Conservation (phyloP, 2,888 invertebrate species). For the Tenthredo amoena region DNA sequence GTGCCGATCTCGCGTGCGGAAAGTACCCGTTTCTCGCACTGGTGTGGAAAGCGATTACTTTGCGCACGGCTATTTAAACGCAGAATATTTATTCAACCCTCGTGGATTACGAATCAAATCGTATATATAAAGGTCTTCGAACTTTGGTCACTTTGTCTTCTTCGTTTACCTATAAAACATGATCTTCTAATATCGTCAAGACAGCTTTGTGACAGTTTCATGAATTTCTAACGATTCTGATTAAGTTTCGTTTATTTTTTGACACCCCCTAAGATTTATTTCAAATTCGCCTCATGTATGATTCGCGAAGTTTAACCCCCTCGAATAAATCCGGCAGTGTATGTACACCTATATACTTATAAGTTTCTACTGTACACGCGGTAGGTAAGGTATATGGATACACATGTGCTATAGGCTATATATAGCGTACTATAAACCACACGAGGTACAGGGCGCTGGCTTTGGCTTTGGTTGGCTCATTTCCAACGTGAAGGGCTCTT, state of each 20-base stretch:
- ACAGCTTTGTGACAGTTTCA: too few species aligned
- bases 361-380: constrained; percentile 13
- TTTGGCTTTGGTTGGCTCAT: constrained; percentile 48
- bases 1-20: too few species aligned
- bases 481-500: constrained; percentile 47
- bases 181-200: too few species aligned
- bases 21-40: too few species aligned
- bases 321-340: neutral
- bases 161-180: too few species aligned
- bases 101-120: too few species aligned
- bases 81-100: neutral
- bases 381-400: neutral
- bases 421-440: constrained; percentile 37
- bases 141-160: too few species aligned
- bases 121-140: too few species aligned
- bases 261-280: neutral
- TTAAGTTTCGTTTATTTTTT: neutral
- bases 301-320: neutral
- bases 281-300: neutral
- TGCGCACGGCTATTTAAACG: neutral
- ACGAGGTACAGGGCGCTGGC: constrained; percentile 32
- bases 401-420: neutral
- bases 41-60: too few species aligned
- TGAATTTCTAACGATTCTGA: neutral
- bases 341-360: neutral